A percentile compares a stretch with the other conserved stretches of the same genome.
phyloP scores from a whole-genome alignment of 2,888 invertebrate genomes.

The Brenthis ino region DNA sequence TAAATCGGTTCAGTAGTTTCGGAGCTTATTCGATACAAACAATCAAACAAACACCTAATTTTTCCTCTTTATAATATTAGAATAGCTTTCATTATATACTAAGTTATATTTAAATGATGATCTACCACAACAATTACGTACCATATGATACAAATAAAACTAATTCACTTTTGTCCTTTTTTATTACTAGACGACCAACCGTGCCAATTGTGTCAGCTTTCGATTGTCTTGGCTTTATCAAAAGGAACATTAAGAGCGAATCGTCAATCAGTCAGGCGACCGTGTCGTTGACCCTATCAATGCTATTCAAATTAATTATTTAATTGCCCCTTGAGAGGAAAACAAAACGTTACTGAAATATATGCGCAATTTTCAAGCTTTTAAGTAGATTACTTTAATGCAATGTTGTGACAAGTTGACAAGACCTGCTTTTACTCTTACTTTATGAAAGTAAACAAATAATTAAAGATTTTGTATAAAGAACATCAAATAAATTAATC shows the following conservation, averaged over 20 bases:
- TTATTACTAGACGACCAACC: slow-evolving; percentile 36
- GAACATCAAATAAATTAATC: no score
- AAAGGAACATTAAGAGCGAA: slow-evolving; percentile 31
- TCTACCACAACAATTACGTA: neutral
- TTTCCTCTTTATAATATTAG: no score
- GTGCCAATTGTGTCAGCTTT: slow-evolving; percentile 66
- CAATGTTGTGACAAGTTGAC: neutral
- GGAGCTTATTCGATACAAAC: no score
- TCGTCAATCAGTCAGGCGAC: slow-evolving; percentile 32
- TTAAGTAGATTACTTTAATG: neutral
- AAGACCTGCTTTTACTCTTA: neutral
- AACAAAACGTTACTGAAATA: slow-evolving; percentile 6
- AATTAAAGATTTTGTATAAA: neutral
- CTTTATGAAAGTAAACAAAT: slow-evolving; percentile 3
- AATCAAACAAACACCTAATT: no score
- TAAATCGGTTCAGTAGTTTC: no score
- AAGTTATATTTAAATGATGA: neutral
- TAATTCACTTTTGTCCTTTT: slow-evolving; percentile 26
- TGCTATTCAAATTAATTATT: slow-evolving; percentile 25
- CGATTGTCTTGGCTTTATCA: slow-evolving; percentile 39
- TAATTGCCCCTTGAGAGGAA: slow-evolving; percentile 18
- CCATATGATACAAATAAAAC: neutral
- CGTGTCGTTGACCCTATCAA: slow-evolving; percentile 34
- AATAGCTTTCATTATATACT: neutral
- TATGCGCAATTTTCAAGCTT: neutral